Percentiles rank a stretch among this genome's conserved stretches.
phyloP scores from a whole-genome alignment of 2,888 invertebrate species.

The Deroplatys truncata region DNA sequence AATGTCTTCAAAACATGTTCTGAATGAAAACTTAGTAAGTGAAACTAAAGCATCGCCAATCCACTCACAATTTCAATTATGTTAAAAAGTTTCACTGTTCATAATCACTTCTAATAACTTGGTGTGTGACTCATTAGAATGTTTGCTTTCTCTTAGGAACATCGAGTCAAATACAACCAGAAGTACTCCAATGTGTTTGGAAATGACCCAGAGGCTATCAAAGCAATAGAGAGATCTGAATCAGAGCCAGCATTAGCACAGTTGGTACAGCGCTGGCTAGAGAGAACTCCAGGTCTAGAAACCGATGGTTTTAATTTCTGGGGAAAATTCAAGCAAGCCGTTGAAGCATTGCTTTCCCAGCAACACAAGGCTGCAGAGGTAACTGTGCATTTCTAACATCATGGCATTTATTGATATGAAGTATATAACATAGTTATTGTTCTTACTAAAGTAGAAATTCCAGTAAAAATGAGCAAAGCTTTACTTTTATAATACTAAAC shows the following conservation, averaged over 20 bases:
- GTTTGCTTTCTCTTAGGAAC: constrained; percentile 53
- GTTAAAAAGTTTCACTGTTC: no score
- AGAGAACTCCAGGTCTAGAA: constrained; percentile 89
- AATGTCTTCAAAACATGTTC: no score
- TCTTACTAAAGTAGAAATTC: no score
- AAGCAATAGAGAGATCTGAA: constrained; percentile 63
- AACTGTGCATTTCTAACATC: constrained; percentile 30
- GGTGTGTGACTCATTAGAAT: not conserved
- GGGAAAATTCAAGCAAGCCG: constrained; percentile 79
- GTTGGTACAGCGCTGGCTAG: constrained; percentile 89
- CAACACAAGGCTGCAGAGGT: constrained; percentile 63
- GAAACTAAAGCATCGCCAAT: no score
- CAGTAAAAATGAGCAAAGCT: no score
- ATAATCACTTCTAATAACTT: no score
- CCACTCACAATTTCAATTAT: no score
- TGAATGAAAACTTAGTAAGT: no score
- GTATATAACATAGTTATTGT: no score
- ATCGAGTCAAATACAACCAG: constrained; percentile 90
- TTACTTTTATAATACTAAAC: no score
- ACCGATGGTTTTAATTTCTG: constrained; percentile 86
- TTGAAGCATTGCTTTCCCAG: constrained; percentile 65
- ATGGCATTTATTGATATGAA: no score
- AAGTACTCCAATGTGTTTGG: constrained; percentile 85
- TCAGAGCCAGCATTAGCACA: constrained; percentile 78
- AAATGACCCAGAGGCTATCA: constrained; percentile 60